Evolutionary conservation across 2,797 vertebrate genomes (phyloP).

Genomic region (Tamandua tetradactyla): DNA sequence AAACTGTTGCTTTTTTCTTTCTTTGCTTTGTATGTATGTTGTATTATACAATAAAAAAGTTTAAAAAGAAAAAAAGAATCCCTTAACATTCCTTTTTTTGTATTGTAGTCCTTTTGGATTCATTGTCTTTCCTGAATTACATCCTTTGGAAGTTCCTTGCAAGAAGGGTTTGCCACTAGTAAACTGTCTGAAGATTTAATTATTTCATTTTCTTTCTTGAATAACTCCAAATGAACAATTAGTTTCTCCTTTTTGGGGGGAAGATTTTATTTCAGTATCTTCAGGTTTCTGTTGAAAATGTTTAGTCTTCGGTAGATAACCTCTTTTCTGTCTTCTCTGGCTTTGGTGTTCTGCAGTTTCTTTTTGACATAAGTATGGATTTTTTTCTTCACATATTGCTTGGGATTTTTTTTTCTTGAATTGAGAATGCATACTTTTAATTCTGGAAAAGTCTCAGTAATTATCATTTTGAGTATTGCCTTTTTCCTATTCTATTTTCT

Average conservation of each 20-base stretch:
- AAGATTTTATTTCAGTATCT: background rate
- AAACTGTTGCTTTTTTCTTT: too few relatives aligned
- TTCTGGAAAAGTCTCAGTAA: background rate
- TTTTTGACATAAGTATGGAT: background rate
- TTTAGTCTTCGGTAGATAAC: background rate
- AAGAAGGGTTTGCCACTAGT: background rate
- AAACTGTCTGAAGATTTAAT: background rate
- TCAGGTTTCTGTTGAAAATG: background rate
- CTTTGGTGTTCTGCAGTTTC: background rate
- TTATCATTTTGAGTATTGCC: background rate
- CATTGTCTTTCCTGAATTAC: background rate
- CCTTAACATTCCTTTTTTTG: background rate
- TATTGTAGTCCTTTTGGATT: background rate
- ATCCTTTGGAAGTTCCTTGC: background rate
- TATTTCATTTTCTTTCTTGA: background rate
- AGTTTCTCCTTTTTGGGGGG: background rate
- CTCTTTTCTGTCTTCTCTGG: background rate
- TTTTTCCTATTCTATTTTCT: background rate
- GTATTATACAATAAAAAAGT: too few relatives aligned
- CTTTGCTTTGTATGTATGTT: too few relatives aligned
- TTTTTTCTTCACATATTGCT: background rate
- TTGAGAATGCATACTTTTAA: background rate
- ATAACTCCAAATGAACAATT: background rate
- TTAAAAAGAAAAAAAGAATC: too few relatives aligned
- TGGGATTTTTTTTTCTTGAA: background rate